Conservation (phyloP, 2,888 invertebrate species). For the Nemotelus nigrinus region DNA sequence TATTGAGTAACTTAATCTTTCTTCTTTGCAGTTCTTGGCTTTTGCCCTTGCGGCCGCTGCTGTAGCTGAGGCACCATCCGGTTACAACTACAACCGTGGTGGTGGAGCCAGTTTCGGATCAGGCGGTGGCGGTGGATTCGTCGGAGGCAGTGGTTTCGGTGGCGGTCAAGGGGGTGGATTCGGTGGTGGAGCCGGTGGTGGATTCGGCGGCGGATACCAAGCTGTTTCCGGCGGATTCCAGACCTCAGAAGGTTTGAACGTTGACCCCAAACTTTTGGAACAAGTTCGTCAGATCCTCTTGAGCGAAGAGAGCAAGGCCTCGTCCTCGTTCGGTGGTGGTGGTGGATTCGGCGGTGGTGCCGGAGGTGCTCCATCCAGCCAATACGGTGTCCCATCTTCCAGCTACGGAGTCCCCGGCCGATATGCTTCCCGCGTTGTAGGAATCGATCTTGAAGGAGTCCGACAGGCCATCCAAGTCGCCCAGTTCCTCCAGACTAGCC, state of each 20-base stretch:
- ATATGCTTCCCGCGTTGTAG: conserved; percentile 74
- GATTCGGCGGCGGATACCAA: conserved; percentile 77
- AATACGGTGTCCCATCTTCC: conserved; percentile 70
- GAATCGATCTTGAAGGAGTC: conserved; percentile 85
- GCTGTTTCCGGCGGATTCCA: conserved; percentile 82
- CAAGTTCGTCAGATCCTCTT: conserved; percentile 86
- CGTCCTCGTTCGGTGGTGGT: conserved; percentile 67
- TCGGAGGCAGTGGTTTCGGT: conserved; percentile 66
- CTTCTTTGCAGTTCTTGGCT: conserved; percentile 76
- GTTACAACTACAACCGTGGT: conserved; percentile 80
- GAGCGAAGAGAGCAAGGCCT: conserved; percentile 78
- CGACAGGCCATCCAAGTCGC: conserved; percentile 89
- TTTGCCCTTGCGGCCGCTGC: conserved; percentile 80
- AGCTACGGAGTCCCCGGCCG: conserved; percentile 73
- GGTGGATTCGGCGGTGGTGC: conserved; percentile 66
- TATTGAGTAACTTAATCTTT: neutral
- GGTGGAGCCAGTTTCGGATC: conserved; percentile 68
- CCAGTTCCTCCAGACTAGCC: conserved; percentile 78
- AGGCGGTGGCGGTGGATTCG: conserved; percentile 56
- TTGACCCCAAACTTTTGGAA: conserved; percentile 82
- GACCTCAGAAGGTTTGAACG: conserved; percentile 84
- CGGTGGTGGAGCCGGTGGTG: conserved; percentile 62
- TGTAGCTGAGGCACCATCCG: conserved; percentile 79
- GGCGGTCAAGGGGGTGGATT: conserved; percentile 64
- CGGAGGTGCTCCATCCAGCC: conserved; percentile 67